Evolutionary conservation across 2,113 vertebrate species (phyloP).

Genomic region (Prolemur simus): DNA sequence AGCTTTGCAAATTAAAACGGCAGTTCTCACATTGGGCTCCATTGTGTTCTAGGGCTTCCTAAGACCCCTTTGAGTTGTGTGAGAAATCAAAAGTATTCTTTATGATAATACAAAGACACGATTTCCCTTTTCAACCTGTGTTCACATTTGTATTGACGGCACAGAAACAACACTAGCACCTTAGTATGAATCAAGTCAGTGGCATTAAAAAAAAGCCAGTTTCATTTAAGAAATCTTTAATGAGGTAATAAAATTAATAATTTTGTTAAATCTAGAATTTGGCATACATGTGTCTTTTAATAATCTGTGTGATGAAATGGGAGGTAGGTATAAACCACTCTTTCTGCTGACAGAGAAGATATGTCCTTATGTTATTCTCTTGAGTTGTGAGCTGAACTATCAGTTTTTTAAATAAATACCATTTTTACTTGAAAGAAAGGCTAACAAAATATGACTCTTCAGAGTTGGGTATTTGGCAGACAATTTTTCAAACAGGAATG

Average conservation of each 20-base stretch:
- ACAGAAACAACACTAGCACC: background rate
- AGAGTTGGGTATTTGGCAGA: background rate
- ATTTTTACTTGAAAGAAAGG: background rate
- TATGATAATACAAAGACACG: background rate
- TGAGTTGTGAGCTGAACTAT: background rate
- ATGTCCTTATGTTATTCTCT: background rate
- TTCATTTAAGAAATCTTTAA: background rate
- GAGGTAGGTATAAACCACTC: background rate
- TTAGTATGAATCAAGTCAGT: background rate
- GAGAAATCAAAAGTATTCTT: background rate
- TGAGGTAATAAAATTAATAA: background rate
- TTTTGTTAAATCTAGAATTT: background rate
- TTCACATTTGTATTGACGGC: background rate
- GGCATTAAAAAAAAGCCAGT: background rate
- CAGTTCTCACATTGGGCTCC: background rate
- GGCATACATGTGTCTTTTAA: background rate
- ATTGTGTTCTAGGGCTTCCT: background rate
- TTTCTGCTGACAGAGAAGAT: background rate
- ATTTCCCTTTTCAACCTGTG: background rate
- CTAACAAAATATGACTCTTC: background rate
- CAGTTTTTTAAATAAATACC: background rate
- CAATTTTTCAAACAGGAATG: background rate
- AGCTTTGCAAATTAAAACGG: background rate
- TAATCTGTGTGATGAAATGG: background rate
- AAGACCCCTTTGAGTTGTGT: background rate